Conservation (phyloP, 2,113 vertebrate genomes). For the Anolis carolinensis region DNA sequence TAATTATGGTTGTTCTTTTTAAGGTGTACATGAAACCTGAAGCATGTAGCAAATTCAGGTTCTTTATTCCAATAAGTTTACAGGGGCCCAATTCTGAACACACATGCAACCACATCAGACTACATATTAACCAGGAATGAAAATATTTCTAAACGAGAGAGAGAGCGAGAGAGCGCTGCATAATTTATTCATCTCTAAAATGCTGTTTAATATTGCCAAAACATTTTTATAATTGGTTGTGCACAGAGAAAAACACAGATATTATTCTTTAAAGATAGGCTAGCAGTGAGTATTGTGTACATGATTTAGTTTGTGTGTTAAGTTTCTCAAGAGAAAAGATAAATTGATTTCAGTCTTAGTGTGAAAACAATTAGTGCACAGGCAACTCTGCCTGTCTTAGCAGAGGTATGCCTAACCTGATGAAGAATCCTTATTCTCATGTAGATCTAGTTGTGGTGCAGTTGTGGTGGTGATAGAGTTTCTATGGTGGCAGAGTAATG, state of each 20-base stretch:
- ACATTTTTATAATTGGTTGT: conserved; percentile 35
- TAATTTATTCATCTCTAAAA: neutral
- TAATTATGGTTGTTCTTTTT: conserved; percentile 36
- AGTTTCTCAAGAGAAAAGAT: neutral
- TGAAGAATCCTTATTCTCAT: conserved; percentile 53
- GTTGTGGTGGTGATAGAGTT: conserved; percentile 41
- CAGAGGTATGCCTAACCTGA: neutral
- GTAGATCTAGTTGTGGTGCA: conserved; percentile 37
- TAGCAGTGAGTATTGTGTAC: conserved; percentile 36
- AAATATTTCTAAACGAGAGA: neutral
- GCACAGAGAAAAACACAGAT: neutral
- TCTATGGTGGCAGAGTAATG: conserved; percentile 20
- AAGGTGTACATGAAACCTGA: conserved; percentile 17
- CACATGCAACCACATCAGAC: neutral
- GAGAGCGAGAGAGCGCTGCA: neutral
- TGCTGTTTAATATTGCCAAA: conserved; percentile 19
- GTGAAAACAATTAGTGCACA: conserved; percentile 45
- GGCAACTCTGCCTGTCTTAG: conserved; percentile 37
- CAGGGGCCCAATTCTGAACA: neutral
- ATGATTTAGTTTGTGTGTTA: conserved; percentile 37
- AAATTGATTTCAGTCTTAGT: conserved; percentile 38
- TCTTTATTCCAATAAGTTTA: conserved; percentile 20
- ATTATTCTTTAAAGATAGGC: conserved; percentile 26
- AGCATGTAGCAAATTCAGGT: conserved; percentile 11
- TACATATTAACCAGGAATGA: neutral